Conservation (phyloP, 2,797 vertebrate species). For the Pseudomugil tenellus region DNA sequence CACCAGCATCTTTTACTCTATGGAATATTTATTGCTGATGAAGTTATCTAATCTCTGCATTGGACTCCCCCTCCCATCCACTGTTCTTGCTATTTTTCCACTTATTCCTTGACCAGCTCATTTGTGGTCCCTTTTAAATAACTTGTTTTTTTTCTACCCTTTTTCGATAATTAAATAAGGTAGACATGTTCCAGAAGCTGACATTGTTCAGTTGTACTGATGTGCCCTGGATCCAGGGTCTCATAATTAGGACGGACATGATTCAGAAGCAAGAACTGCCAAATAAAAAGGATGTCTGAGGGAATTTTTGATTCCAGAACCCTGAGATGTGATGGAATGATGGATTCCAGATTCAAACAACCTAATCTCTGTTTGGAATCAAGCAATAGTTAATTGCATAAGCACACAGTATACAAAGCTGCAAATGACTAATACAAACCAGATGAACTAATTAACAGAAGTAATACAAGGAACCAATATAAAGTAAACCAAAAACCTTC, state of each 20-base stretch:
- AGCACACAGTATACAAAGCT: neutral
- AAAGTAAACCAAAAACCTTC: no score
- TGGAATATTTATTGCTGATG: conserved; percentile 42
- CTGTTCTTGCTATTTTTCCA: conserved; percentile 19
- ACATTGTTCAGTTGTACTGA: conserved; percentile 11
- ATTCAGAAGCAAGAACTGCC: neutral
- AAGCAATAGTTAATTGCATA: neutral
- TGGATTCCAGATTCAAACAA: neutral
- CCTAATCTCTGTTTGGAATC: neutral
- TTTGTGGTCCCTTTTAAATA: conserved; percentile 31
- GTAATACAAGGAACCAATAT: no score
- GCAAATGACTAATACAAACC: no score
- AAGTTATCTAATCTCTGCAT: conserved; percentile 40
- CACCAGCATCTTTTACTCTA: conserved; percentile 44
- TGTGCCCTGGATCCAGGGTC: conserved; percentile 7
- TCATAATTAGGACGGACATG: conserved; percentile 15
- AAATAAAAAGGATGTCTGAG: neutral
- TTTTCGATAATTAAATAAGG: conserved; percentile 41
- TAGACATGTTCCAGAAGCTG: conserved; percentile 36
- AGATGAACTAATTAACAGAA: no score
- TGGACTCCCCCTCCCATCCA: neutral
- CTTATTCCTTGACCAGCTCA: neutral
- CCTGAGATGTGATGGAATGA: neutral
- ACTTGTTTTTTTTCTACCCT: conserved; percentile 36
- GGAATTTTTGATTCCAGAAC: neutral